Percentiles rank a stretch among this genome's conserved stretches.
Conservation (phyloP, 35 echinoderm and acorn worm genomes). For the Heliocidaris tuberculata region DNA sequence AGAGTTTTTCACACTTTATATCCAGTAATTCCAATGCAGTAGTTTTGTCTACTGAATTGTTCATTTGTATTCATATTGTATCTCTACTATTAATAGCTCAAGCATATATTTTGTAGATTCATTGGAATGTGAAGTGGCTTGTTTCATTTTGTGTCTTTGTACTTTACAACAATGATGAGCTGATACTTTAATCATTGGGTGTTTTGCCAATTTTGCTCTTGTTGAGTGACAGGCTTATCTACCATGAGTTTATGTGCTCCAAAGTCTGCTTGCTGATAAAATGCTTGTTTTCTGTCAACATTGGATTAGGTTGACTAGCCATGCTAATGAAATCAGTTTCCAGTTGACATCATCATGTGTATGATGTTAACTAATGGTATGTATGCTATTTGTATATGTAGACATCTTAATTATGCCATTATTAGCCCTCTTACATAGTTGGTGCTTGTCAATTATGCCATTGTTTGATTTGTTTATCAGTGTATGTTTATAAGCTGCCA, state of each 20-base stretch:
- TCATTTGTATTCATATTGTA: too few relatives aligned
- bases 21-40: too few relatives aligned
- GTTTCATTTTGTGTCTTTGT: background rate
- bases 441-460: background rate
- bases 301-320: background rate
- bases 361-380: background rate
- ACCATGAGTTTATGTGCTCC: slow-evolving; percentile 6
- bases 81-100: too few relatives aligned
- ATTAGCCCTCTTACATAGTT: background rate
- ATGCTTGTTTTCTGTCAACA: background rate
- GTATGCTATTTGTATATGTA: background rate
- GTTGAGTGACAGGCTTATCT: background rate
- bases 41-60: too few relatives aligned
- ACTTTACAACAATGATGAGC: background rate
- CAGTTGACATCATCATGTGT: background rate
- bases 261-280: background rate
- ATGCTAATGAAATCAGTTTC: background rate
- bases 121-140: background rate
- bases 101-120: background rate
- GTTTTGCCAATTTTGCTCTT: background rate
- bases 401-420: background rate
- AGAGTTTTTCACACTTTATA: too few relatives aligned
- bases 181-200: background rate
- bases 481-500: background rate
- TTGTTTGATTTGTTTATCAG: background rate